Evolutionary conservation across 2,797 vertebrate species (phyloP).

Genomic region (Novumbra hubbsi): DNA sequence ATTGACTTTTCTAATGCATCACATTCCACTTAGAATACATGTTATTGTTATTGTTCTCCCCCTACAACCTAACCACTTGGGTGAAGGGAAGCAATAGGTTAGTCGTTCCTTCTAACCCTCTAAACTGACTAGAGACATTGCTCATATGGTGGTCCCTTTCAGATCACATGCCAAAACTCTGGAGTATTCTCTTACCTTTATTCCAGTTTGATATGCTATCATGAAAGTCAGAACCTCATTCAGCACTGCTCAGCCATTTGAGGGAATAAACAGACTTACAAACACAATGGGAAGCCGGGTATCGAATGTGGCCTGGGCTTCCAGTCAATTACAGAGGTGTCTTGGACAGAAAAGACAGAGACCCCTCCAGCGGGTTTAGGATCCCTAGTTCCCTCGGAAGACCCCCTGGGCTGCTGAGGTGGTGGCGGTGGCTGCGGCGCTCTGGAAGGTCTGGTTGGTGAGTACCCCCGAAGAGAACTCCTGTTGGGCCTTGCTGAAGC

Average conservation of each 20-base stretch:
- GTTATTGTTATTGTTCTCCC: background rate
- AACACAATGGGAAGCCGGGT: slow-evolving; percentile 7
- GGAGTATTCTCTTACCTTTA: background rate
- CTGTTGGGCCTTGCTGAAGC: slow-evolving; percentile 93
- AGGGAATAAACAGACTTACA: slow-evolving; percentile 24
- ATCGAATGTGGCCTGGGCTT: slow-evolving; percentile 12
- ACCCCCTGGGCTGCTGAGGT: slow-evolving; percentile 79
- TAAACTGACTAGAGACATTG: background rate
- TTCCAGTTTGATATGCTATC: background rate
- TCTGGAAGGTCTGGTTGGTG: slow-evolving; percentile 83
- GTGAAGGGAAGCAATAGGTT: background rate
- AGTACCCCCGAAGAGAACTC: slow-evolving; percentile 93
- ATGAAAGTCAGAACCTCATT: background rate
- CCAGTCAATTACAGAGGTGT: background rate
- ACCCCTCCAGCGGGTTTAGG: slow-evolving; percentile 14
- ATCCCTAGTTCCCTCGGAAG: slow-evolving; percentile 77
- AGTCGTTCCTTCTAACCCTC: background rate
- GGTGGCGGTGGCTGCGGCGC: slow-evolving; percentile 71
- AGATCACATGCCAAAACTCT: slow-evolving; percentile 12
- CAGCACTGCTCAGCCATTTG: slow-evolving; percentile 9
- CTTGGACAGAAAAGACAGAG: background rate
- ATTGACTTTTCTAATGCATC: background rate
- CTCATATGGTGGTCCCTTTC: background rate
- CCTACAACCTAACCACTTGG: background rate
- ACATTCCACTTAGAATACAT: background rate